Conservation (phyloP, 2,797 vertebrate species). For the Molossus alvarezi region DNA sequence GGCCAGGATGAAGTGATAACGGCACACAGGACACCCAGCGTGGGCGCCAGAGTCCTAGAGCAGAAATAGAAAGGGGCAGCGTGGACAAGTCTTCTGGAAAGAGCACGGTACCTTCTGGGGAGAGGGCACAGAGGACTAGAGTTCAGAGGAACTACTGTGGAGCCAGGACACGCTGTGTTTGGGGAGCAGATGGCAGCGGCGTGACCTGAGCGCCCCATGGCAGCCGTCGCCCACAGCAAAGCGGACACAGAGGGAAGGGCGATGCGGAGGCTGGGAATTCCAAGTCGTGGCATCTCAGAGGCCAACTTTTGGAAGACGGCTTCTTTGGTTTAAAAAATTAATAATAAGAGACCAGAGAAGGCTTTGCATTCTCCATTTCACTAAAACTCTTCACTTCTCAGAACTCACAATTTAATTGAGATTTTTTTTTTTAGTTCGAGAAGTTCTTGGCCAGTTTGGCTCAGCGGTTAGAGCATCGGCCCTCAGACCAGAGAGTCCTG, state of each 20-base stretch:
- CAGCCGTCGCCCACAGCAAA: neutral
- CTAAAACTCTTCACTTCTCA: neutral
- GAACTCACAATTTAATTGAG: neutral
- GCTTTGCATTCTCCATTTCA: neutral
- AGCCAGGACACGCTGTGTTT: neutral
- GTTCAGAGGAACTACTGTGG: neutral
- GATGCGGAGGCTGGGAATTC: too few species aligned
- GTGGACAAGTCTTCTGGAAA: neutral
- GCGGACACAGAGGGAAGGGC: neutral
- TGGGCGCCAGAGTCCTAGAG: neutral
- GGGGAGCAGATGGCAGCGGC: too few species aligned
- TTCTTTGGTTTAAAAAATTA: slow-evolving; percentile 33
- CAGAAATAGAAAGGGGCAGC: neutral
- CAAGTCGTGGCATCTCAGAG: neutral
- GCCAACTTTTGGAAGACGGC: neutral
- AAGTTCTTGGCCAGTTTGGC: neutral
- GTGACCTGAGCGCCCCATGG: neutral
- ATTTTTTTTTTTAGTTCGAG: neutral
- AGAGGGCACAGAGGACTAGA: neutral
- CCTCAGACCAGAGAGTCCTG: too few species aligned
- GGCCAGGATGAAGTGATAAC: neutral
- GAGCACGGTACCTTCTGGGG: neutral
- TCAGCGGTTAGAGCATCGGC: too few species aligned
- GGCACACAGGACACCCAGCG: neutral
- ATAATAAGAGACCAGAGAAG: neutral